Percentiles rank a stretch among this genome's conserved stretches.
phyloP scores from a whole-genome alignment of 2,888 invertebrate species.

The Elmis aenea region DNA sequence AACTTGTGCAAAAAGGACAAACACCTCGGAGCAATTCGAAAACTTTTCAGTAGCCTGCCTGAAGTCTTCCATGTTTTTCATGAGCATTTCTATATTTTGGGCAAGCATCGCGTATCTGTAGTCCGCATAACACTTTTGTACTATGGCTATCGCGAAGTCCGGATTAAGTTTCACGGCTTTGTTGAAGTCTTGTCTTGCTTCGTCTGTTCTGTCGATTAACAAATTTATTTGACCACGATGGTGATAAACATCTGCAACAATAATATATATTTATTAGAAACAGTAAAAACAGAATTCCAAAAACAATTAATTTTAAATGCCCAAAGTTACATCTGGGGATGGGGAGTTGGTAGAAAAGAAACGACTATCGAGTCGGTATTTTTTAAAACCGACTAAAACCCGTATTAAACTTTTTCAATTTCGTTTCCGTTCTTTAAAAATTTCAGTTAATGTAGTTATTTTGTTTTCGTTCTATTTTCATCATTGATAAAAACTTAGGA shows the following conservation, averaged over 20 bases:
- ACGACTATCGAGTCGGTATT: too few species aligned
- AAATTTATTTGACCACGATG: conserved; percentile 87
- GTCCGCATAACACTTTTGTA: conserved; percentile 87
- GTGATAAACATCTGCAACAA: conserved; percentile 81
- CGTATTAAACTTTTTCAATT: too few species aligned
- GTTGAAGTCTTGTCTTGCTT: conserved; percentile 77
- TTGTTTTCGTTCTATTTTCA: too few species aligned
- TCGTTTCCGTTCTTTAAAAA: too few species aligned
- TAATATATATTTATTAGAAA: too few species aligned
- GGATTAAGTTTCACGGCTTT: conserved; percentile 79
- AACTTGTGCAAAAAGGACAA: conserved; percentile 86
- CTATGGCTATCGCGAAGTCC: conserved; percentile 77
- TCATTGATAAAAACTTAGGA: too few species aligned
- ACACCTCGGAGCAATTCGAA: conserved; percentile 81
- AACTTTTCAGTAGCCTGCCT: conserved; percentile 71
- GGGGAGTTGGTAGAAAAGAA: too few species aligned
- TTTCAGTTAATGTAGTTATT: too few species aligned
- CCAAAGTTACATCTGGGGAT: too few species aligned
- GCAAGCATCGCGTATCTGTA: conserved; percentile 52
- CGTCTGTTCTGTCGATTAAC: conserved; percentile 72
- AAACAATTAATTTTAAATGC: too few species aligned
- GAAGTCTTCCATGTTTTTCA: conserved; percentile 67
- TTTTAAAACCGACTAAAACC: too few species aligned
- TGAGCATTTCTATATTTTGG: conserved; percentile 52
- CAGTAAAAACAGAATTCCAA: too few species aligned